Conservation (phyloP, 2,797 vertebrate species). For the Clarias laeviceps region DNA sequence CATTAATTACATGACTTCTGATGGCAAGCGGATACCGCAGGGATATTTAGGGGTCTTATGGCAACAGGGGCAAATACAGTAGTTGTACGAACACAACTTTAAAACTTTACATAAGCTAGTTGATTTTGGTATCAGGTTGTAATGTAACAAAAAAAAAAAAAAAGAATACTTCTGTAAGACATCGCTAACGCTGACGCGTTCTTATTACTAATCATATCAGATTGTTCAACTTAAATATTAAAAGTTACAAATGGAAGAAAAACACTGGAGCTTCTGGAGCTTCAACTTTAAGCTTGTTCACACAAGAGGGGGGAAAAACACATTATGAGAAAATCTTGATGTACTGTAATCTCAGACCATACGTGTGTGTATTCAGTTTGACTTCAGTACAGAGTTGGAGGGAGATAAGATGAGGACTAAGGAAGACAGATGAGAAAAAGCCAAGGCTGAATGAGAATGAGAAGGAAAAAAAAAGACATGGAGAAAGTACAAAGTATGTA, state of each 20-base stretch:
- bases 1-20: background rate
- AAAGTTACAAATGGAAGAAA: conserved; percentile 44
- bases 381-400: background rate
- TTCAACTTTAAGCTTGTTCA: conserved; percentile 27
- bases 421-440: conserved; percentile 3
- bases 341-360: conserved; percentile 38
- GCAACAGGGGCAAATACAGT: background rate
- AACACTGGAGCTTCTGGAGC: conserved; percentile 35
- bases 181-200: conserved; percentile 10
- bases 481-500: background rate
- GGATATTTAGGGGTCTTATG: background rate
- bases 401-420: background rate
- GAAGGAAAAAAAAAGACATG: background rate
- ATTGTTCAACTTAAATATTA: conserved; percentile 54
- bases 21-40: background rate
- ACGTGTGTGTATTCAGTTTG: background rate
- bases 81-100: background rate
- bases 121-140: background rate
- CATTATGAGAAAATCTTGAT: conserved; percentile 48
- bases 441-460: conserved; percentile 13
- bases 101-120: background rate
- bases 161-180: background rate
- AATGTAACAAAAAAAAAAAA: background rate
- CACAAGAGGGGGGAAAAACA: conserved; percentile 7
- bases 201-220: conserved; percentile 50